Conservation (phyloP, 2,113 vertebrate genomes). For the Orientallactaga bullata region DNA sequence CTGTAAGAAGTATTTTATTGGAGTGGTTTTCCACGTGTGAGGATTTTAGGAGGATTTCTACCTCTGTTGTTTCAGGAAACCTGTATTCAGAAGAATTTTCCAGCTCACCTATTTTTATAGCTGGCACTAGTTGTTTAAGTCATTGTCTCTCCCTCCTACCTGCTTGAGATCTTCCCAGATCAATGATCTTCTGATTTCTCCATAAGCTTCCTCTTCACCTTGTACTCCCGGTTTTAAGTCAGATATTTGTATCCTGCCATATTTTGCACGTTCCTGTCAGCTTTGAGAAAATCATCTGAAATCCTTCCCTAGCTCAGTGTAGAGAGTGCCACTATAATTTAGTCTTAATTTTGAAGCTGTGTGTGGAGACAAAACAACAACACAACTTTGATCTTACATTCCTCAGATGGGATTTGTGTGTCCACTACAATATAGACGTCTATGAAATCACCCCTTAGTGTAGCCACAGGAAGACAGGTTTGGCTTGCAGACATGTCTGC, state of each 20-base stretch:
- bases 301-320: background rate
- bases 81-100: slow-evolving; percentile 63
- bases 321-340: slow-evolving; percentile 35
- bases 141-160: background rate
- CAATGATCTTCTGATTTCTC: slow-evolving; percentile 30
- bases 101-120: slow-evolving; percentile 59
- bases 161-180: slow-evolving; percentile 20
- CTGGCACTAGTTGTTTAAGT: slow-evolving; percentile 68
- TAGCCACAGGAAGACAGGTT: background rate
- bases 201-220: slow-evolving; percentile 55
- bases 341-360: background rate
- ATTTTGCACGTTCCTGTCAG: slow-evolving; percentile 71
- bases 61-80: slow-evolving; percentile 62
- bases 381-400: background rate
- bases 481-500: slow-evolving; percentile 3
- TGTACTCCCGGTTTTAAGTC: slow-evolving; percentile 33
- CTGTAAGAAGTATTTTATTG: slow-evolving; percentile 64
- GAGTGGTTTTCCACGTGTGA: slow-evolving; percentile 38
- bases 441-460: background rate
- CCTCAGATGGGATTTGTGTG: background rate
- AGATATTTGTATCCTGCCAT: slow-evolving; percentile 65
- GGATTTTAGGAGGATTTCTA: slow-evolving; percentile 58
- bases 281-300: slow-evolving; percentile 66
- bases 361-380: slow-evolving; percentile 7
- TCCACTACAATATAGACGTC: background rate